phyloP scores from a whole-genome alignment of 37 sponge, comb jelly and placozoan genomes.

The Haliclona indistincta region DNA sequence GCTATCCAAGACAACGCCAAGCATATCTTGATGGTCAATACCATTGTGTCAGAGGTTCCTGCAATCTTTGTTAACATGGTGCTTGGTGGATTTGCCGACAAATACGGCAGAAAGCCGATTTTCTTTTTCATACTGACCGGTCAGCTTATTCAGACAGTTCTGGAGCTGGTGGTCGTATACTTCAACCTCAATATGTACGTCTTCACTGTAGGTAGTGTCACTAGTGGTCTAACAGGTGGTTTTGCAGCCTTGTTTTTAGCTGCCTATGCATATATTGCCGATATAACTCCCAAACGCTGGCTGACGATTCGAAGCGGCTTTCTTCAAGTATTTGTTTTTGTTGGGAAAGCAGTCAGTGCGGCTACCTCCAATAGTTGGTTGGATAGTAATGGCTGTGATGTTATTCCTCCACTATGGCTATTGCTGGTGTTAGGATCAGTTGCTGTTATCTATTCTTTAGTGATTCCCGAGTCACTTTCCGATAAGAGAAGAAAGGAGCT shows the following conservation, averaged over 20 bases:
- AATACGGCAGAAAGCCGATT: conserved; percentile 25
- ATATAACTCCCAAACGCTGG: conserved; percentile 37
- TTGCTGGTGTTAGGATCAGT: background rate
- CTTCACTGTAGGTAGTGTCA: background rate
- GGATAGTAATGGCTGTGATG: conserved; percentile 29
- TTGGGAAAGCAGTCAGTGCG: conserved; percentile 22
- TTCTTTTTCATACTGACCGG: conserved; percentile 17
- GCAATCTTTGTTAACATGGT: conserved; percentile 31
- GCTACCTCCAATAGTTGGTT: conserved; percentile 29
- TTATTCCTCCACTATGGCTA: conserved; percentile 8
- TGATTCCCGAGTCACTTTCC: conserved; percentile 46
- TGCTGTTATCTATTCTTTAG: conserved; percentile 29
- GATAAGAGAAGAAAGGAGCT: background rate
- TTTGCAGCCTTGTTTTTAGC: conserved; percentile 34
- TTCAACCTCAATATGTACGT: conserved; percentile 2
- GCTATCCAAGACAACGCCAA: conserved; percentile 12
- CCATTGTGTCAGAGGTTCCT: background rate
- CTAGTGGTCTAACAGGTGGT: conserved; percentile 49
- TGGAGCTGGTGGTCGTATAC: conserved; percentile 13
- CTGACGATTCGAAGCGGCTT: conserved; percentile 51
- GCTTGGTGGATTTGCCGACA: conserved; percentile 50
- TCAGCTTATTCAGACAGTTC: background rate
- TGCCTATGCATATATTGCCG: conserved; percentile 41
- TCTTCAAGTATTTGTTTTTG: conserved; percentile 26
- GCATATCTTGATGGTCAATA: background rate